Evolutionary conservation across 1,140 invertebrate genomes (phyloP), one percentile per base, ranked within the genome.

Genomic region (Papilio polytes): DNA sequence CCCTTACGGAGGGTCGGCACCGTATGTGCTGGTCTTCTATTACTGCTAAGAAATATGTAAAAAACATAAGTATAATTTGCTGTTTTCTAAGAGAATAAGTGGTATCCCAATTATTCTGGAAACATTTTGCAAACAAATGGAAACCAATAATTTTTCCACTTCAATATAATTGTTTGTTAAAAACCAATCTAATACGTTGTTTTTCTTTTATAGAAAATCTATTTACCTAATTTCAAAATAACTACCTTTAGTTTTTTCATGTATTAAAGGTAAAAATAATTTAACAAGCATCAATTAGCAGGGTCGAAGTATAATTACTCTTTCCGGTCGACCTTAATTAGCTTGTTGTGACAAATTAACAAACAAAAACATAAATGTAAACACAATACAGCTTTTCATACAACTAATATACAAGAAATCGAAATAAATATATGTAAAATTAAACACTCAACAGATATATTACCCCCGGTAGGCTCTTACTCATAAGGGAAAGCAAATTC

Each of bases 341-440:
- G 63, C 26, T 70, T 31, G 26, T 70, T 70, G 26, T 70, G 63
- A 70, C 22, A 31, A 70, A 70, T 70, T 70, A 36, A 26, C 59
- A 63, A 63, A 9, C n/a, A 63, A 22, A 26, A 63, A 70, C 7
- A 56, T 56, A 70, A 70, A 70, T 13, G 15, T n/a, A 53, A 0
- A 56, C n/a, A 70, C 6, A 70, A 70, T 13, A 31, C n/a, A n/a
- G 10, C 15, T 31, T 36, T 70, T 1, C 26, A 15, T 70, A 70
- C 18, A 26, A 13, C 3, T 15, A 20, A n/a, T n/a, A n/a, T 0
- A 56, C 6, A 18, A 18, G 18, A n/a, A 48, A 15, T 15, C 13
- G 46, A 3, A 13, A 56, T 8, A 3, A 0, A 8, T 18, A 56
- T 0, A 18, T 51, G 4, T 36, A 36, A 36, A 36, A 36, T 3